Evolutionary conservation across 2,113 vertebrate species (phyloP), one percentile per base, ranked within the genome.

Genomic region (Tamias sibiricus): DNA sequence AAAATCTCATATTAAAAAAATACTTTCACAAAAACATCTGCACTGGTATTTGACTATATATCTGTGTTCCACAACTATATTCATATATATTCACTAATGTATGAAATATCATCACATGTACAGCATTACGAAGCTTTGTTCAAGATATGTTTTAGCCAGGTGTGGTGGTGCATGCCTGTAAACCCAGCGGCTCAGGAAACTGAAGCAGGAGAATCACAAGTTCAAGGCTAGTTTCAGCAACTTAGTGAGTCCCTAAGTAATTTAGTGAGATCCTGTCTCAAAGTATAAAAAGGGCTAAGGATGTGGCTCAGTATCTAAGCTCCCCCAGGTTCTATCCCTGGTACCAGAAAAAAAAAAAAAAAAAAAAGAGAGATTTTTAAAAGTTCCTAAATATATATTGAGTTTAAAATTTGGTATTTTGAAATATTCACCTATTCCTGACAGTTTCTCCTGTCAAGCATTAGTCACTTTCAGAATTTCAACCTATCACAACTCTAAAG

Each of bases 391-490:
- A 42, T 88, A 68, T 22, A n/a, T 92, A 14, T 94, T 66, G 11
- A 64, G 16, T 68, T 95, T 68, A 92, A 49, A 72, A 49, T 59
- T 68, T 22, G 2, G 5, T 19, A n/a, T 88, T 91, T 85, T 19
- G 42, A 77, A 44, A 69, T 76, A 40, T 74, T 62, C 5, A n/a
- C 82, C 81, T 94, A 59, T 54, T 92, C 10, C 17, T n/a, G 40
- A n/a, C 13, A 77, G 26, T 82, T 26, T 85, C n/a, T 62, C 20
- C n/a, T 72, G n/a, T 44, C 0, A 47, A 16, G 8, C 4, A 26
- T 69, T 90, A 74, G 17, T 69, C 30, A 92, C 12, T 92, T 91
- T 92, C 62, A 95, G 40, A 89, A 72, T 85, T 97, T 79, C 47
- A 59, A 28, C 68, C 40, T 28, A 76, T 42, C 69, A 37, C 8